Evolutionary conservation across 1,140 invertebrate species (phyloP), one percentile per base, ranked within the genome.

Genomic region (Eupeodes corollae): DNA sequence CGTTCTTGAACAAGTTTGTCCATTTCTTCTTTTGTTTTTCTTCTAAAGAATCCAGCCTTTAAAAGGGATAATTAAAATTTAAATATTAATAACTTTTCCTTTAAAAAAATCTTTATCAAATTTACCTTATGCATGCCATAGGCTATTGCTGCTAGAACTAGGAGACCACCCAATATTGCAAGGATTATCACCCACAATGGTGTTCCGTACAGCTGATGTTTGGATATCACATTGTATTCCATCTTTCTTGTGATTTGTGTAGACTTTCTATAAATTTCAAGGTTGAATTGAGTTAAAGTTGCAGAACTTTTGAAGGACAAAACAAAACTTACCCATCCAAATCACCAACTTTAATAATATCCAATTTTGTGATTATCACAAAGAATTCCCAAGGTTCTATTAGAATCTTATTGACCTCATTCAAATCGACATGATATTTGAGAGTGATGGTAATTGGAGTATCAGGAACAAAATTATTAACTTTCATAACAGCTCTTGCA

Each of bases 351-450:
- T 60, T 66, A 15, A 15, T 35, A 37, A 68, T 40, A 14, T 56
- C 52, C 15, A 65, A 13, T 12, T 55, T 56, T 14, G 56, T 52
- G 3, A 59, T 47, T 41, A 67, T 55, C 34, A 61, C 63, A 52
- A 68, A 68, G 47, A 56, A 67, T 40, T 68, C 66, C 58, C 58
- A 64, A 6, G 61, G 59, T 51, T 67, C 65, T 30, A 61, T 55
- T 0, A 68, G 44, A 12, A 68, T 54, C 15, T 64, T 55, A 35
- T 64, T 68, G 8, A 68, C 55, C 40, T 66, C 59, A 8, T 60
- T 55, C 21, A 68, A 46, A 44, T 68, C 60, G n/a, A 68, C 53
- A 13, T 40, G 49, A 39, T 55, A 68, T 42, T 57, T 58, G 50
- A 68, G 53, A 9, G 55, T 60, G 13, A 67, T 38, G 15, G 56